Base-by-base conservation (phyloP, 2,797 vertebrate genomes). In the Notoglanidium macrostoma region DNA sequence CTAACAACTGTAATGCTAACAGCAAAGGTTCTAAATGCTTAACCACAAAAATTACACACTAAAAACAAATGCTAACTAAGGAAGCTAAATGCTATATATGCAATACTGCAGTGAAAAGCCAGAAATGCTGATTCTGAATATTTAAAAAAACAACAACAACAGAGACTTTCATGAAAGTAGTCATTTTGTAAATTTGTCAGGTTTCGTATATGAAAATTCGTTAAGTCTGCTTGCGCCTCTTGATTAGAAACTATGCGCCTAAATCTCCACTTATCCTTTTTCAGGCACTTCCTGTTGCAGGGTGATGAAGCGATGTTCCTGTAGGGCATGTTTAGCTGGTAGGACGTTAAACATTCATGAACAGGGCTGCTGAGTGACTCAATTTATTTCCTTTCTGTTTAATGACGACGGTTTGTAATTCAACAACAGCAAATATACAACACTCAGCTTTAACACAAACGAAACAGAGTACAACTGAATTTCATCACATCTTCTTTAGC, bases 381-480 rank as follows among this genome's bases (percentile, higher is more conserved):
- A 85, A 79, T 91, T 92, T 91, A 92, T 94, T 94, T 95, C 92
- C 90, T 92, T 92, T 94, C 93, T 95, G 92, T 92, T 92, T 91
- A 90, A 91, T 87, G 77, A 91, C 89, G 83, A 92, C 70, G 89
- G 89, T 92, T 44, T 89, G 92, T 94, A 93, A 94, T 94, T 82
- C 88, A 92, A 93, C 93, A 92, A 68, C 88, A 90, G 84, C 90
- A 93, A 95, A 95, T 94, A 95, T 93, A 95, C 93, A 94, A 92
- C 91, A 94, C 94, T 94, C 92, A 93, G 92, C 93, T 12, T 0
- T 6, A 68, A 93, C 92, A 54, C 32, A 6, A 29, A 32, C 49
- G 17, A 23, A 21, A 83, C 59, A 35, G 0, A 46, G 67, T 19
- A 9, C 8, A 35, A 19, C 15, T 68, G 67, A 70, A 40, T 19